phyloP scores from a whole-genome alignment of 2,797 vertebrate species.

The Sebastes variabilis region DNA sequence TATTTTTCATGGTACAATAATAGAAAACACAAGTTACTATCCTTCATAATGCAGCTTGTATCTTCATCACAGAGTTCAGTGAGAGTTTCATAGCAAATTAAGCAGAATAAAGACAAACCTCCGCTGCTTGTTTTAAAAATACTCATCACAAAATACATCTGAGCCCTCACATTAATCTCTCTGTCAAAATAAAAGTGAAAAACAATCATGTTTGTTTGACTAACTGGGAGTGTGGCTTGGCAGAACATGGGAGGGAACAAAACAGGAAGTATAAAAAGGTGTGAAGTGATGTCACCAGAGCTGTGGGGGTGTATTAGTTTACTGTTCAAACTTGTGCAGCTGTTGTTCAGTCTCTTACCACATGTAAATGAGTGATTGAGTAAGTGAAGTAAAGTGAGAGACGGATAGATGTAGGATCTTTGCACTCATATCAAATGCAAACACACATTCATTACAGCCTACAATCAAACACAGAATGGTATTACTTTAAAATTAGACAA shows the following conservation, averaged over 20 bases:
- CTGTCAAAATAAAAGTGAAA: constrained; percentile 4
- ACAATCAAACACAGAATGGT: neutral
- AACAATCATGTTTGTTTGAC: constrained; percentile 1
- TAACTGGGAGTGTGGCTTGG: neutral
- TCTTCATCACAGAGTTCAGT: neutral
- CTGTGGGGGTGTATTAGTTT: constrained; percentile 19
- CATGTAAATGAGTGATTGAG: neutral
- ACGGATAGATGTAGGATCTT: neutral
- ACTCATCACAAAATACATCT: neutral
- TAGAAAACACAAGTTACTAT: neutral
- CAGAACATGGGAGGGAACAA: neutral
- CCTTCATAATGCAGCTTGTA: neutral
- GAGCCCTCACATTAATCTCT: neutral
- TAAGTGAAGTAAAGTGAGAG: constrained; percentile 4
- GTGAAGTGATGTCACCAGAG: constrained; percentile 9
- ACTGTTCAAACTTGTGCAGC: constrained; percentile 51
- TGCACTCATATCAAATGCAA: constrained; percentile 1
- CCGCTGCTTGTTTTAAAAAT: neutral
- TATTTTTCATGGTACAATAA: constrained; percentile 15
- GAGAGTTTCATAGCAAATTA: neutral
- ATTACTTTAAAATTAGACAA: neutral
- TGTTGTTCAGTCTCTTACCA: constrained; percentile 1
- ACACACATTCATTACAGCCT: neutral
- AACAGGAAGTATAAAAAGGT: constrained; percentile 51
- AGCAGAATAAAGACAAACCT: neutral